Evolutionary conservation across 2,797 vertebrate genomes (phyloP).

Genomic region (Phoebastria nigripes): DNA sequence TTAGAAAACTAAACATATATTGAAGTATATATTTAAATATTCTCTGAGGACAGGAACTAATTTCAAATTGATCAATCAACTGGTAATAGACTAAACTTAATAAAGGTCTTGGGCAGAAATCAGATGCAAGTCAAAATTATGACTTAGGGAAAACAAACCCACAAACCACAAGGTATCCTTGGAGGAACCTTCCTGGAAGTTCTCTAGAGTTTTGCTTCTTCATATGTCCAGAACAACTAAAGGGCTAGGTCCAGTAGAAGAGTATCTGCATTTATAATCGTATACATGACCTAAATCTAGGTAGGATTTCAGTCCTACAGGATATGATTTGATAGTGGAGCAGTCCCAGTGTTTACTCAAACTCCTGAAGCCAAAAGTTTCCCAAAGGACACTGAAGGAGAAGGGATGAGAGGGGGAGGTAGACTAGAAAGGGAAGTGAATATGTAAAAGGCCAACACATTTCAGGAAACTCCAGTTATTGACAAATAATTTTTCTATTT

Average conservation of each 20-base stretch:
- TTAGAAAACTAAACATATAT: background rate
- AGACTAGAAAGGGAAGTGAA: background rate
- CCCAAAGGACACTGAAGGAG: background rate
- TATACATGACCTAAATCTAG: background rate
- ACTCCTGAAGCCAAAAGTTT: background rate
- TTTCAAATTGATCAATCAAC: background rate
- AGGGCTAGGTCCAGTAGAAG: background rate
- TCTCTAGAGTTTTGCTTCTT: background rate
- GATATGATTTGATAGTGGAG: background rate
- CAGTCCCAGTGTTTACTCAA: background rate
- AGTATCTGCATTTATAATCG: background rate
- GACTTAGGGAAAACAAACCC: background rate
- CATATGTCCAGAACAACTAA: background rate
- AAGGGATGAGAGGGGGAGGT: background rate
- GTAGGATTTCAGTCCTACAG: background rate
- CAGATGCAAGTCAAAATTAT: background rate
- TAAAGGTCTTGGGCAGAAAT: background rate
- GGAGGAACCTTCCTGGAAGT: background rate
- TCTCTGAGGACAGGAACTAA: background rate
- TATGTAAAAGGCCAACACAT: background rate
- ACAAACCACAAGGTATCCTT: background rate
- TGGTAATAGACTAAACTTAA: background rate
- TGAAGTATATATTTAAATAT: background rate
- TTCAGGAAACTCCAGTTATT: background rate
- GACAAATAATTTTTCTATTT: background rate